These are phyloP conservation scores for Corythornis madagascariensis DNA, from an alignment of 2,113 vertebrate genomes.

Conservation along the genomic window DNA sequence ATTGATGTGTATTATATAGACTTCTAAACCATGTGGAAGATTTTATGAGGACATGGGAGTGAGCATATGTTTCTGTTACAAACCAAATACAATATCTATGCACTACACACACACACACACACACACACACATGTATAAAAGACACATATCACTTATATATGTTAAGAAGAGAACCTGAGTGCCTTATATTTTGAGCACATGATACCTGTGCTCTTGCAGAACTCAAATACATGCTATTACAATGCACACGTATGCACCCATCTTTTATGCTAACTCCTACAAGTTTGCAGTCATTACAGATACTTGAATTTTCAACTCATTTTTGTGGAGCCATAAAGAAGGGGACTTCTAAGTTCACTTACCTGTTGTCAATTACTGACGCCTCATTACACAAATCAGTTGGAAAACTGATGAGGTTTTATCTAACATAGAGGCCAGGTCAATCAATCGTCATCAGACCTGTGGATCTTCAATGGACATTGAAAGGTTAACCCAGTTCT, in stretches of 20 bases:
- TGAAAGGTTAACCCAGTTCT: slow-evolving; percentile 94
- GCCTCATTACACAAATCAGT: slow-evolving; percentile 97
- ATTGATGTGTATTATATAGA: slow-evolving; percentile 14
- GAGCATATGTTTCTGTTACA: slow-evolving; percentile 24
- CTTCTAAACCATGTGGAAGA: not conserved
- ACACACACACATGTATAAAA: not conserved
- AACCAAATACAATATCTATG: not conserved
- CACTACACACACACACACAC: not conserved
- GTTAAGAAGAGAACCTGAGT: not conserved
- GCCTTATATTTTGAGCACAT: not conserved
- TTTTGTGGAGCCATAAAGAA: slow-evolving; percentile 19
- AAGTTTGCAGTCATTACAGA: not conserved
- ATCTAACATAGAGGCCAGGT: slow-evolving; percentile 89
- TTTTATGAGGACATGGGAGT: slow-evolving; percentile 6
- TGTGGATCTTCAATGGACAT: slow-evolving; percentile 85
- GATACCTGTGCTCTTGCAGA: not conserved
- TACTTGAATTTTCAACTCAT: not conserved
- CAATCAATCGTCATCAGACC: slow-evolving; percentile 90
- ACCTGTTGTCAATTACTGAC: slow-evolving; percentile 88
- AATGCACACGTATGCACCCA: accelerated
- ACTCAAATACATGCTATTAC: not conserved
- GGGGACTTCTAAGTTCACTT: slow-evolving; percentile 81
- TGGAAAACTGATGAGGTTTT: slow-evolving; percentile 93
- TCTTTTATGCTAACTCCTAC: not conserved
- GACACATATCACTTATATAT: not conserved